Base-by-base conservation (phyloP, 2,113 vertebrate genomes). In the Scatophagus argus region DNA sequence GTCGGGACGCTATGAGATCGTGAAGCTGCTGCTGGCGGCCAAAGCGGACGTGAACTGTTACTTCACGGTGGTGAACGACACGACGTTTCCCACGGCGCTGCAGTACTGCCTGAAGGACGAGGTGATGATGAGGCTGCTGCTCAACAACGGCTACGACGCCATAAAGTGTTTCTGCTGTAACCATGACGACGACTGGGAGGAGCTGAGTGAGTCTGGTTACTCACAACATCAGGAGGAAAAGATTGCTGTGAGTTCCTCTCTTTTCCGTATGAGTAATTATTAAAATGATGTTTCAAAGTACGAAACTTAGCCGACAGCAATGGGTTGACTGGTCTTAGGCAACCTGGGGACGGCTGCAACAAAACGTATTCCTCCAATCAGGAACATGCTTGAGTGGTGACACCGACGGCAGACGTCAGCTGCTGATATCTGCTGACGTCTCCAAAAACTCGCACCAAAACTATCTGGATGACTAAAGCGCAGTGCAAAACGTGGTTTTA, bases 71-170 rank as follows among this genome's bases (percentile, higher is more conserved):
- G 93, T 97, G 64, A 97, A 92, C 44, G 94, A 98, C 74, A 96
- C 93, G 0, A 92, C 90, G 62, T 98, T 98, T 49, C 96, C 96
- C 79, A 96, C 96, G 0, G 96, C 95, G 55, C 93, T 97, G 85
- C 96, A 97, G 79, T 98, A 98, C 47, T 96, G 96, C 54, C 87
- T 98, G n/a, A 96, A 93, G 25, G 96, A 97, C 8, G 96, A 97
- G 77, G 91, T 92, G 13, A 98, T 99, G 97, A 93, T 97, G 90
- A 91, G 96, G 64, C 86, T 98, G 65, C 83, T 99, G 85, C 92
- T 97, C 46, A 96, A 96, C 80, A 89, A 95, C 0, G 97, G 96
- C 21, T 98, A 96, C 29, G 83, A 93, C 80, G 96, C 93, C 17
- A 88, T 94, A 46, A 93, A 91, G 83, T 97, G 95, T 82, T 97